These are phyloP conservation scores for Antitype chi DNA, from an alignment of 2,888 invertebrate species.

Conservation along the genomic window DNA sequence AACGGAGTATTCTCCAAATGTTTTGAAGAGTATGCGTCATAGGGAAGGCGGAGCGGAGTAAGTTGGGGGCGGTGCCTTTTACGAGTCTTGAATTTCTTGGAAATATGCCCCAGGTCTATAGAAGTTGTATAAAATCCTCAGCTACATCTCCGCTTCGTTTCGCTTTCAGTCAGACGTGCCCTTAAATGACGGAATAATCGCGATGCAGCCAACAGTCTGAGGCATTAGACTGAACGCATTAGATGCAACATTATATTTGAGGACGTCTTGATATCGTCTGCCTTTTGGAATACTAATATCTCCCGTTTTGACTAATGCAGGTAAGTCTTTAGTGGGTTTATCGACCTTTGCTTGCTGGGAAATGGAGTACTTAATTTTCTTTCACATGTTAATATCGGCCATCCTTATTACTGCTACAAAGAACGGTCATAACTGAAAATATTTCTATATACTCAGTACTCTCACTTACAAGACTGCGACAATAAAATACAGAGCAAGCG, in stretches of 20 bases:
- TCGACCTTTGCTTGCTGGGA: not conserved
- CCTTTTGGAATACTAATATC: slow-evolving; percentile 59
- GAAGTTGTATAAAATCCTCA: not conserved
- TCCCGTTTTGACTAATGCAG: slow-evolving; percentile 39
- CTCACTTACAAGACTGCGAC: too few relatives aligned
- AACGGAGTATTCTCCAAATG: slow-evolving; percentile 74
- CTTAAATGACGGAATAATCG: slow-evolving; percentile 84
- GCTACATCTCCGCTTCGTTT: not conserved
- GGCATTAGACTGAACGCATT: slow-evolving; percentile 65
- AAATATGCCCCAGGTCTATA: slow-evolving; percentile 1
- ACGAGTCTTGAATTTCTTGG: not conserved
- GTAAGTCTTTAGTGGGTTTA: not conserved
- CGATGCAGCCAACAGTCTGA: slow-evolving; percentile 74
- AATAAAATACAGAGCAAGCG: too few relatives aligned
- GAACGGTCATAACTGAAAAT: not conserved
- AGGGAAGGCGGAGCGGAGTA: slow-evolving; percentile 55
- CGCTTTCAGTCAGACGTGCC: slow-evolving; percentile 24
- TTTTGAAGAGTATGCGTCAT: slow-evolving; percentile 68
- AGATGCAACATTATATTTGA: slow-evolving; percentile 56
- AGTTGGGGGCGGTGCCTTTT: slow-evolving; percentile 21
- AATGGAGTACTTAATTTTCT: not conserved
- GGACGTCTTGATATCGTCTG: slow-evolving; percentile 57
- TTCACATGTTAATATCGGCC: not conserved
- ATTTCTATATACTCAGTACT: too few relatives aligned
- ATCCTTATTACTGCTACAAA: not conserved